Conservation (phyloP, 2,797 vertebrate species). For the Labeo calbasu region DNA sequence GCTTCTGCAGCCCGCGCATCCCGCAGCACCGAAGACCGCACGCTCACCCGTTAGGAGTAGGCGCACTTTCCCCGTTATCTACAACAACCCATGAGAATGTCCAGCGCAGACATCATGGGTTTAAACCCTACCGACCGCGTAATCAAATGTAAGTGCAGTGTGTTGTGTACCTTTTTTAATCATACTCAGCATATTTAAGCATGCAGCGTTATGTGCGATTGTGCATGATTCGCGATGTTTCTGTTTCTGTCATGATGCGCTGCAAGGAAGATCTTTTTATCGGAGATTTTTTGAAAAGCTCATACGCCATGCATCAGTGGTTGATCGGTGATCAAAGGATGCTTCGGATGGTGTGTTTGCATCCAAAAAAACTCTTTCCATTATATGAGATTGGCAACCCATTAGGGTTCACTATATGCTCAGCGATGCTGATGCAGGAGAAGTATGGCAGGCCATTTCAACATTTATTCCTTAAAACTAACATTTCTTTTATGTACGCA, state of each 20-base stretch:
- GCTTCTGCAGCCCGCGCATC: slow-evolving; percentile 69
- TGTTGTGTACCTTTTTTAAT: not conserved
- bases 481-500: not conserved
- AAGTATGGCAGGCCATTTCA: slow-evolving; percentile 21
- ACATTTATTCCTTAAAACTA: not conserved
- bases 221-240: not conserved
- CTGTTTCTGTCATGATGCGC: slow-evolving; percentile 3
- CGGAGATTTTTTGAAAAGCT: not conserved
- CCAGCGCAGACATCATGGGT: slow-evolving; percentile 76
- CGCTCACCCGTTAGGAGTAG: slow-evolving; percentile 55
- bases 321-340: not conserved
- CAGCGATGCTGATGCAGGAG: slow-evolving; percentile 51
- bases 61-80: slow-evolving; percentile 56
- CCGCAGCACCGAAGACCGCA: slow-evolving; percentile 63
- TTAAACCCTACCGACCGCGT: slow-evolving; percentile 74
- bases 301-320: not conserved
- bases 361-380: not conserved
- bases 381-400: slow-evolving; percentile 28
- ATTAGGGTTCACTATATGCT: slow-evolving; percentile 21
- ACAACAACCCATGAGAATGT: slow-evolving; percentile 76
- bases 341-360: not conserved
- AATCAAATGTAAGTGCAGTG: slow-evolving; percentile 76
- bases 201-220: not conserved
- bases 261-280: not conserved
- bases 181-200: slow-evolving; percentile 13